phyloP scores from a whole-genome alignment of 2,888 invertebrate genomes.

The Ectemnius cavifrons region DNA sequence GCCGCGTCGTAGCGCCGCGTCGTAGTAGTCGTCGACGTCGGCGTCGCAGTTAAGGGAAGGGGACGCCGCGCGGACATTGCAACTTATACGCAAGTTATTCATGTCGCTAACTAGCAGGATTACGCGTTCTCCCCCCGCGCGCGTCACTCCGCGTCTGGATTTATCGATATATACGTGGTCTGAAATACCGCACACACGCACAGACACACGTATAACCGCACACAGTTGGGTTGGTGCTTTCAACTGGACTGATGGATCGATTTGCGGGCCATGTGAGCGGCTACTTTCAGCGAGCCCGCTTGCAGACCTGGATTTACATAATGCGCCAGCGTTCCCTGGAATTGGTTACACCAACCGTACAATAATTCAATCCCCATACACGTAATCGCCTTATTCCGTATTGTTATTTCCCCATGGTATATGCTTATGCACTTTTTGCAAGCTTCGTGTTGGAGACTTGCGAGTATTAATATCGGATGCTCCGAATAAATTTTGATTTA shows the following conservation, averaged over 20 bases:
- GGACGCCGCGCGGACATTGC: neutral
- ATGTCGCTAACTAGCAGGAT: neutral
- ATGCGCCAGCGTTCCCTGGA: neutral
- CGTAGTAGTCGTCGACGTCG: too few relatives aligned
- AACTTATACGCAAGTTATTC: constrained; percentile 11
- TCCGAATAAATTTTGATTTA: too few relatives aligned
- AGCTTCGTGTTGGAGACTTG: too few relatives aligned
- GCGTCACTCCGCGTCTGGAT: neutral
- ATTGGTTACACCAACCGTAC: too few relatives aligned
- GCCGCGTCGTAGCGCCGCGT: too few relatives aligned
- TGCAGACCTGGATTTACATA: neutral
- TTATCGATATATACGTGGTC: neutral
- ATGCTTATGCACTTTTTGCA: too few relatives aligned
- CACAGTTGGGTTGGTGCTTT: neutral
- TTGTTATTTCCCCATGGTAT: too few relatives aligned
- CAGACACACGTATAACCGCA: neutral
- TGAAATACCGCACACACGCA: neutral
- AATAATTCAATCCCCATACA: too few relatives aligned
- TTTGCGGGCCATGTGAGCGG: neutral
- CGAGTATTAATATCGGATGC: too few relatives aligned
- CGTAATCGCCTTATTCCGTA: too few relatives aligned
- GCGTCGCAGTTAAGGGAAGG: constrained; percentile 1
- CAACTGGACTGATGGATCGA: constrained; percentile 4
- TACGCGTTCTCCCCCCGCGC: neutral
- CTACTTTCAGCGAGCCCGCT: neutral